Conservation (phyloP, 2,888 invertebrate species). For the Cheilosia vernalis region DNA sequence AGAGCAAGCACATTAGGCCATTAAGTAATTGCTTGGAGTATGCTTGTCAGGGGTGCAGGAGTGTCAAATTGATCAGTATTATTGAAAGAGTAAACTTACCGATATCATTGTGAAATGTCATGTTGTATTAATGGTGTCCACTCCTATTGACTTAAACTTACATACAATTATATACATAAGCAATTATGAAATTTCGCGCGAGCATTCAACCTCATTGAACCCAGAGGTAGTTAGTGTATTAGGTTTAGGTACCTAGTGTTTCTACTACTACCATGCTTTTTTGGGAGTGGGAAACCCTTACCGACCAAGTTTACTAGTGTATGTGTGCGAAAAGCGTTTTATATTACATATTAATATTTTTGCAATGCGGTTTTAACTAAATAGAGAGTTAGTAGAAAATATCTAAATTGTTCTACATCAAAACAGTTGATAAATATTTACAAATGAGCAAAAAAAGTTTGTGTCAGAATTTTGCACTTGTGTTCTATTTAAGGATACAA, state of each 20-base stretch:
- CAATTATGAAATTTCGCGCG: conserved; percentile 18
- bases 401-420: conserved; percentile 6
- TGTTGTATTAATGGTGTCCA: conserved; percentile 41
- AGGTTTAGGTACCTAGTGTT: neutral
- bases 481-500: too few species aligned
- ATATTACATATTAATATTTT: conserved; percentile 24
- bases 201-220: conserved; percentile 1
- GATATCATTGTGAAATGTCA: conserved; percentile 41
- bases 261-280: neutral
- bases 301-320: conserved; percentile 35
- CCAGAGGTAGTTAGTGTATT: neutral
- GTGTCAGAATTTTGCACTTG: too few species aligned
- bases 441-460: neutral
- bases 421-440: conserved; percentile 24
- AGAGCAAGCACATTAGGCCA: conserved; percentile 62
- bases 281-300: conserved; percentile 9
- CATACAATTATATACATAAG: neutral
- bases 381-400: conserved; percentile 5
- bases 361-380: conserved; percentile 41
- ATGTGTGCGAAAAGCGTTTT: conserved; percentile 68
- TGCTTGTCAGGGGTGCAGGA: conserved; percentile 6
- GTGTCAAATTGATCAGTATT: conserved; percentile 40
- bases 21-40: conserved; percentile 17
- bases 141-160: conserved; percentile 30
- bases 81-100: conserved; percentile 58